A percentile compares a stretch with the other conserved stretches of the same genome.
phyloP scores from a whole-genome alignment of 1,140 invertebrate species.

The Bombus balteatus region DNA sequence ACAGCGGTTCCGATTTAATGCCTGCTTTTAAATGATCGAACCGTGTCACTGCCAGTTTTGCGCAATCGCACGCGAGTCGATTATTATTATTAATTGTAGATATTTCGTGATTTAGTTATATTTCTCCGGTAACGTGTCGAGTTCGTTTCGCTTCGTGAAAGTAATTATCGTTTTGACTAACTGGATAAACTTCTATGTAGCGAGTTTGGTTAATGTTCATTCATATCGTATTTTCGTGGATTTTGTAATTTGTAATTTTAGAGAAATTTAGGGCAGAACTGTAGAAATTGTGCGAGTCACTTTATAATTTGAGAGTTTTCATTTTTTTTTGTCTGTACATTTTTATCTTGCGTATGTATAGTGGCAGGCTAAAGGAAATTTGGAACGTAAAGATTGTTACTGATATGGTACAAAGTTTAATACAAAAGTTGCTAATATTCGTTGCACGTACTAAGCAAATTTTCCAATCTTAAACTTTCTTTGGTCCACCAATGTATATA shows the following conservation, averaged over 20 bases:
- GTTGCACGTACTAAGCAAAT: too few species aligned
- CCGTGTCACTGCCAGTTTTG: background rate
- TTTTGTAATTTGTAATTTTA: background rate
- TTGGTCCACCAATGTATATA: too few species aligned
- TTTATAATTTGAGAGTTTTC: background rate
- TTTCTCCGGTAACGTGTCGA: background rate
- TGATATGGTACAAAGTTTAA: background rate
- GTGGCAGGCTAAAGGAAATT: background rate
- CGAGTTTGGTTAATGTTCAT: background rate
- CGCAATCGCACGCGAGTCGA: background rate
- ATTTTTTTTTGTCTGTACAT: too few species aligned
- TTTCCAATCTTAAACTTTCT: too few species aligned
- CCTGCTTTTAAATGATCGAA: constrained; percentile 27
- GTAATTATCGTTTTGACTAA: too few species aligned
- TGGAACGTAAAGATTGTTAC: background rate
- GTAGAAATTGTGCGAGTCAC: background rate
- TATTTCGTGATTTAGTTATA: background rate
- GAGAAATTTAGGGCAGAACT: background rate
- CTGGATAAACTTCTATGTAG: background rate
- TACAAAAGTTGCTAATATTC: too few species aligned
- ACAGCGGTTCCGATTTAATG: constrained; percentile 4
- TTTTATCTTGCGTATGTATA: background rate
- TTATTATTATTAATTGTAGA: constrained; percentile 18
- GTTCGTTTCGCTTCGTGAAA: background rate
- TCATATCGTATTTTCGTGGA: too few species aligned